A percentile compares a stretch with the other conserved stretches of the same genome.
Evolutionary conservation across 2,113 vertebrate genomes (phyloP).

Genomic region (Alaudala cheleensis): DNA sequence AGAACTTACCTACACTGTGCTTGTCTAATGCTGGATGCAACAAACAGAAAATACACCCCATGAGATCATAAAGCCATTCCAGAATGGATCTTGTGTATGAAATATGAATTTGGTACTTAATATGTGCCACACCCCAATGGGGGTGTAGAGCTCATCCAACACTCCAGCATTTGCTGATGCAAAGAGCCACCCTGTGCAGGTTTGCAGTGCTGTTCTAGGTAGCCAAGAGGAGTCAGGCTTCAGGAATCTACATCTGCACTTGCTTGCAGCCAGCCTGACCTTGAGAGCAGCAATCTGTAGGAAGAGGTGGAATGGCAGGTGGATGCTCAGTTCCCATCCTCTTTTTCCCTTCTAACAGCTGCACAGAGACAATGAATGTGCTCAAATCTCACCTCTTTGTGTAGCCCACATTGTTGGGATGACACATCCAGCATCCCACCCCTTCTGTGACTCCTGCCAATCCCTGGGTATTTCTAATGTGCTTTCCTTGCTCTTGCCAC

Average conservation of each 20-base stretch:
- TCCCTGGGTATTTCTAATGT: not conserved
- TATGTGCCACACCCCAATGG: not conserved
- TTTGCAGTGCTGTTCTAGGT: not conserved
- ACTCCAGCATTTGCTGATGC: not conserved
- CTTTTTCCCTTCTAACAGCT: not conserved
- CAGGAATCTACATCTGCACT: not conserved
- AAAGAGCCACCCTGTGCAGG: not conserved
- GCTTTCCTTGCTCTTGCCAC: not conserved
- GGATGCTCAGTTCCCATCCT: not conserved
- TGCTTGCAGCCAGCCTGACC: not conserved
- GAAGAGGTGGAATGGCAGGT: not conserved
- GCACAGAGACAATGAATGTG: not conserved
- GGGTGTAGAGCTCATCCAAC: not conserved
- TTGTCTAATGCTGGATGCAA: not conserved
- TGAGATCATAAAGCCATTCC: not conserved
- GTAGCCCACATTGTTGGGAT: not conserved
- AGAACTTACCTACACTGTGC: not conserved
- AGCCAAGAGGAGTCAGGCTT: not conserved
- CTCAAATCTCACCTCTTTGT: not conserved
- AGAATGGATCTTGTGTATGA: not conserved
- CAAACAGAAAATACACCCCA: not conserved
- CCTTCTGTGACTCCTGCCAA: not conserved
- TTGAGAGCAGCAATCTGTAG: not conserved
- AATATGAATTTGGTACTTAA: not conserved
- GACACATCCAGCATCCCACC: not conserved